Evolutionary conservation across 2,888 invertebrate species (phyloP), one percentile per base, ranked within the genome.

Genomic region (Heteropelma amictum): DNA sequence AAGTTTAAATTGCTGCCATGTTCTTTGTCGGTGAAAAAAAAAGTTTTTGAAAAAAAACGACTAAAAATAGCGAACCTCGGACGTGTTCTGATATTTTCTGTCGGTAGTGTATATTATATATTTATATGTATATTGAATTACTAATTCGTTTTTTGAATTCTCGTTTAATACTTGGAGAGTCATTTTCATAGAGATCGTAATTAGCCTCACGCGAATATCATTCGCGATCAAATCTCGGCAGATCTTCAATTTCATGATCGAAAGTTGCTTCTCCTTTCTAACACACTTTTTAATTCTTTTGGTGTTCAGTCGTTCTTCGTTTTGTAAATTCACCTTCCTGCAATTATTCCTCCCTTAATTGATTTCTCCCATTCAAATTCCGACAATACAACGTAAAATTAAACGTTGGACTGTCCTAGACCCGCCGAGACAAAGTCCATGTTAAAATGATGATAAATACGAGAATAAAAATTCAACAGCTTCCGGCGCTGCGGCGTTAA

Each of bases 391-490:
- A 19, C 21, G 35, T n/a, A 53, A 74, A 61, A 78, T 75, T 76
- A 76, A 72, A 72, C 76, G 76, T 79, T 71, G 42, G 35, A 47
- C 12, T 47, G 76, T 79, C 81, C 83, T 79, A 84, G 82, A 79
- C 84, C 85, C 67, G 84, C 83, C 77, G 81, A 81, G 78, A 82
- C 81, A 76, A 63, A 51, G 49, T 58, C 42, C 54, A 42, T 28
- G 5, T 14, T 35, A 10, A 35, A 40, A 23, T 26, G 4, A 19
- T 19, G 8, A 17, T 12, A 1, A 45, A 23, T 6, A 35, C 10
- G 10, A 47, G n/a, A 56, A 47, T 3, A 28, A 38, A 12, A 51
- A 26, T 14, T 14, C 3, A 47, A 35, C 70, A 60, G 56, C 74
- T 74, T 53, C 76, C 76, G 65, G 76, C 69, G 70, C 74, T 60